A percentile compares a stretch with the other conserved stretches of the same genome.
These are phyloP conservation scores for Boulengeromyrus knoepffleri DNA, from an alignment of 2,113 vertebrate species.

Conservation along the genomic window DNA sequence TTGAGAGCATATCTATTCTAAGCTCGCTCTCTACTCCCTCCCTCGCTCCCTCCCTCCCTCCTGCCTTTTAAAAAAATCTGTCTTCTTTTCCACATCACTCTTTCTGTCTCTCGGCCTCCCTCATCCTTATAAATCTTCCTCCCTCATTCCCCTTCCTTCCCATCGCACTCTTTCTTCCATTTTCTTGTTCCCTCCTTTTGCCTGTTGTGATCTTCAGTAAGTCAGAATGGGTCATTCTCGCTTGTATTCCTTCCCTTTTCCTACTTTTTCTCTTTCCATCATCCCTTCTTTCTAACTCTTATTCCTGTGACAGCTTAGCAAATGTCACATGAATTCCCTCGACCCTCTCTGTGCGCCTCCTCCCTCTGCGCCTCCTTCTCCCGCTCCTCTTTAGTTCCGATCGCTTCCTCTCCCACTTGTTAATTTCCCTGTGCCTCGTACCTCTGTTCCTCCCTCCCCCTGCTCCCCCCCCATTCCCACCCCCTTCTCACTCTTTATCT, in stretches of 20 bases:
- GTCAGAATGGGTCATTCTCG: constrained; percentile 41
- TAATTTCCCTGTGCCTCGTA: not conserved
- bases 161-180: constrained; percentile 45
- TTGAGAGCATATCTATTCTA: constrained; percentile 68
- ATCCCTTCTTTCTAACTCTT: not conserved
- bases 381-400: constrained; percentile 15
- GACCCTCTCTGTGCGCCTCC: constrained; percentile 35
- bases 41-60: not conserved
- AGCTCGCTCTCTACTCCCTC: constrained; percentile 37
- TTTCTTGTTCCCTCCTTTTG: constrained; percentile 33
- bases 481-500: constrained; percentile 44
- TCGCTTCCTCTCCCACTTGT: constrained; percentile 18
- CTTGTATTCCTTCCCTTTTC: constrained; percentile 26
- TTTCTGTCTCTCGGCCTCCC: constrained; percentile 30
- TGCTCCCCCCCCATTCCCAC: not conserved
- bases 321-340: constrained; percentile 26
- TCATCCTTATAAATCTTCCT: constrained; percentile 52
- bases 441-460: not conserved
- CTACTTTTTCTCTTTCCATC: constrained; percentile 31
- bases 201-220: constrained; percentile 17
- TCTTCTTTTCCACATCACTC: constrained; percentile 27
- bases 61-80: constrained; percentile 40
- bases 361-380: not conserved
- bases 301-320: constrained; percentile 31
- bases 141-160: constrained; percentile 45